A percentile compares a stretch with the other conserved stretches of the same genome.
Evolutionary conservation across 2,888 invertebrate species (phyloP).

Genomic region (Tachina grossa): DNA sequence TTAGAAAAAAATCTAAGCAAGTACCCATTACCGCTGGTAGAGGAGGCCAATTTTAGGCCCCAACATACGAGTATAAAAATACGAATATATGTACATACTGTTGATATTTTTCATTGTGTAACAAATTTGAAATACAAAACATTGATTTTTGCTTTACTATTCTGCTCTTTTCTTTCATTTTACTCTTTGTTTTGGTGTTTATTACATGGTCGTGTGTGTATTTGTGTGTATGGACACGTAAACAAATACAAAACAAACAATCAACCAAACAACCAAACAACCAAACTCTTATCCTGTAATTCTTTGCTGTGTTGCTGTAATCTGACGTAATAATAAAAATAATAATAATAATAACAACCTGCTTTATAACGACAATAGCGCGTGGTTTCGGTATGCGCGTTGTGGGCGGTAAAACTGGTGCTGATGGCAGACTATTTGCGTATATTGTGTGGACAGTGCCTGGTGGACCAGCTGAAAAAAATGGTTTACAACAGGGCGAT

Average conservation of each 20-base stretch:
- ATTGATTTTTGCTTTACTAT: constrained; percentile 44
- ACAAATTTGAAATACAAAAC: constrained; percentile 20
- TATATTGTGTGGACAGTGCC: constrained; percentile 96
- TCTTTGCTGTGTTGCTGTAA: constrained; percentile 30
- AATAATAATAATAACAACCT: not conserved
- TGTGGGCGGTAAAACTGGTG: constrained; percentile 94
- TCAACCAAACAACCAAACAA: not conserved
- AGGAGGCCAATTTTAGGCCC: constrained; percentile 3
- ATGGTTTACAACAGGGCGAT: constrained; percentile 93
- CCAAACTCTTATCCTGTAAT: constrained; percentile 15
- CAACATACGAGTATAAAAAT: not conserved
- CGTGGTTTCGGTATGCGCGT: constrained; percentile 97
- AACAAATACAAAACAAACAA: constrained; percentile 37
- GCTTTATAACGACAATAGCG: constrained; percentile 83
- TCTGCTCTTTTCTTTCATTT: not conserved
- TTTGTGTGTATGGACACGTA: constrained; percentile 39
- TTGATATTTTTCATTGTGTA: constrained; percentile 8
- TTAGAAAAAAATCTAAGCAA: constrained; percentile 14
- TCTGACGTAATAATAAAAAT: constrained; percentile 16
- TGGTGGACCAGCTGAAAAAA: constrained; percentile 95
- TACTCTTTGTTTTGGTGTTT: constrained; percentile 9
- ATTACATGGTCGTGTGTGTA: constrained; percentile 19
- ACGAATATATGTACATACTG: not conserved
- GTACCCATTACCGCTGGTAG: not conserved
- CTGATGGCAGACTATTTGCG: constrained; percentile 93